Evolutionary conservation across 2,888 invertebrate genomes (phyloP), one percentile per base, ranked within the genome.

Genomic region (Epinotia nisella): DNA sequence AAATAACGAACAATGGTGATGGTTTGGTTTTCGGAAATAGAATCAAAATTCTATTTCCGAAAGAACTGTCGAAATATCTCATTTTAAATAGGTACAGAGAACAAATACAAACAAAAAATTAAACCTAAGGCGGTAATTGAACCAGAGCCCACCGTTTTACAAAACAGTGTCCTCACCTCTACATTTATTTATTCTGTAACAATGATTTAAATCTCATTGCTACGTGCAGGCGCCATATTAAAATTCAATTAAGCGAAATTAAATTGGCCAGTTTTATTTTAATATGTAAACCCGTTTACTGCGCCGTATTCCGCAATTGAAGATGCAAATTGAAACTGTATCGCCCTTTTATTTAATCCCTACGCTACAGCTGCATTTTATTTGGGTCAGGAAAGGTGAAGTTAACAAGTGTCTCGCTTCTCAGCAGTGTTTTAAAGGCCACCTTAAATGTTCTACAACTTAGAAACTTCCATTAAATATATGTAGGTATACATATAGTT

Each of bases 311-410:
- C 58, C 70, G 49, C 70, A 51, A 49, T 71, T 59, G 45, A 35
- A 15, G 35, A 65, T 71, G 64, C 64, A 71, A 71, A 71, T 65
- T 49, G 70, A 35, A 60, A 59, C 49, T 39, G 64, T 71, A 39
- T 39, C 21, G 51, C 39, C 9, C n/a, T 66, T 69, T 69, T 56
- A 56, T 53, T 21, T 24, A 17, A 21, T 55, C 13, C 15, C 11
- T 17, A 17, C 19, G 53, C 53, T 53, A 53, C 53, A 7, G 0
- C 9, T 45, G 41, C 41, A 61, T 24, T 61, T 61, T 21, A 49
- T 61, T 29, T 9, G 17, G 29, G 9, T 11, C 2, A 51, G 17
- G 53, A 19, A 53, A 49, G n/a, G 15, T 49, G 49, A 49, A n/a
- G n/a, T 49, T n/a, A 0, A n/a, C n/a, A n/a, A 15, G 3, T n/a